Evolutionary conservation across 2,888 invertebrate species (phyloP), one percentile per base, ranked within the genome.

Genomic region (Anorthoa munda): DNA sequence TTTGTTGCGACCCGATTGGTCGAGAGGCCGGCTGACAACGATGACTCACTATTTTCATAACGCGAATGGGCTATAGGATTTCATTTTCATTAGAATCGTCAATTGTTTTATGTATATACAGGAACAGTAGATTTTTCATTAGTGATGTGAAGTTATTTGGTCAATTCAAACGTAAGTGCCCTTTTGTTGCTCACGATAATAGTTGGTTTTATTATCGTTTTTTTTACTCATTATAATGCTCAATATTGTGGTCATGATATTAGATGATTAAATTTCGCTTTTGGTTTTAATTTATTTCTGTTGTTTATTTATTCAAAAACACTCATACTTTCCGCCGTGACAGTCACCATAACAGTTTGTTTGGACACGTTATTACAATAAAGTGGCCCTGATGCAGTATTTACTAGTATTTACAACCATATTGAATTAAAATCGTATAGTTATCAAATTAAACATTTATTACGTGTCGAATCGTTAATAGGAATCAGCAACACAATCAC

Each of bases 151-250:
- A 92, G 92, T 94, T 92, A 90, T 92, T 94, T 92, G 90, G 95
- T 96, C 95, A 95, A 96, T 95, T 95, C 90, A 91, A 89, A 90
- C 86, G 84, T 89, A 93, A 93, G 93, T 94, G 94, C 90, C 93
- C 93, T 93, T 94, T 92, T 88, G 94, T 95, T 95, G 95, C 95
- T 95, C 94, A 94, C 83, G 86, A 86, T 79, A 88, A 89, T 89
- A 89, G 85, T 93, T 88, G 84, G 89, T 92, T 91, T 91, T 89
- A 88, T 87, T 86, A 88, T 90, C 87, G 90, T 92, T 93, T 91
- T 91, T 92, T 90, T 95, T 95, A 96, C 95, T 96, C 95, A 95
- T 94, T 92, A 89, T 90, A 95, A 96, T 96, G 96, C 96, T 96
- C 96, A 96, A 95, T 93, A 91, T 92, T 93, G 90, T 93, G 92